Base-by-base conservation (phyloP, 2,113 vertebrate genomes). In the Rallus limicola region DNA sequence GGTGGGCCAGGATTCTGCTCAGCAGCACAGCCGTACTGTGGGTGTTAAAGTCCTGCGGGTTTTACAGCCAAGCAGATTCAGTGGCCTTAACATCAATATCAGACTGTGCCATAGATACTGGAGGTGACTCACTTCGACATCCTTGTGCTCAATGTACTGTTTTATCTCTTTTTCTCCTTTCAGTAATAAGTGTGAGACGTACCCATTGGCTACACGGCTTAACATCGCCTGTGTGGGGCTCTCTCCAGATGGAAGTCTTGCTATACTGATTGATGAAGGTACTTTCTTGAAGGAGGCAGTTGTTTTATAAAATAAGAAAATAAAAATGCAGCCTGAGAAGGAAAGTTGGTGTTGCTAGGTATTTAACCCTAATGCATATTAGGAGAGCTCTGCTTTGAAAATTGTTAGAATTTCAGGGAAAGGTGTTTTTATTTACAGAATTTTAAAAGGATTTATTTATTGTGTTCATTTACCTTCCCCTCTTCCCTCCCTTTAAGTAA, bases 201-300 rank as follows among this genome's bases (percentile, higher is more conserved):
- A 99, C 31, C 99, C 99, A 0, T 12, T 99, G 88, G 98, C 99
- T 76, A 98, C 99, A 0, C 97, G 96, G 5, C 99, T 99, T 95
- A 99, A 99, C 62, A 98, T 99, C 25, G 97, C 95, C 5, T 99
- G 99, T 1, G 98, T 99, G 68, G 99, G 98, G 26, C 97, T 99
- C 40, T 99, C 99, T 77, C 99, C 99, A 1, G 98, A 99, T 36
- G 99, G 99, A 71, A 98, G 93, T 63, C 96, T 99, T 23, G 99
- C 99, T 21, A 97, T 99, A 40, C 82, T 99, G 1, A 96, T 99
- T 6, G 99, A 99, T 86, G 99, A 99, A 99, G 99, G 99, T 99
- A 96, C 58, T 63, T 23, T 13, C 9, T 4, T 8, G 34, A n/a
- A 40, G 18, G 12, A 67, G 24, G 11, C 1, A 0, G 44, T 50